Base-by-base conservation (phyloP, 2,113 vertebrate species). In the Turnix velox region DNA sequence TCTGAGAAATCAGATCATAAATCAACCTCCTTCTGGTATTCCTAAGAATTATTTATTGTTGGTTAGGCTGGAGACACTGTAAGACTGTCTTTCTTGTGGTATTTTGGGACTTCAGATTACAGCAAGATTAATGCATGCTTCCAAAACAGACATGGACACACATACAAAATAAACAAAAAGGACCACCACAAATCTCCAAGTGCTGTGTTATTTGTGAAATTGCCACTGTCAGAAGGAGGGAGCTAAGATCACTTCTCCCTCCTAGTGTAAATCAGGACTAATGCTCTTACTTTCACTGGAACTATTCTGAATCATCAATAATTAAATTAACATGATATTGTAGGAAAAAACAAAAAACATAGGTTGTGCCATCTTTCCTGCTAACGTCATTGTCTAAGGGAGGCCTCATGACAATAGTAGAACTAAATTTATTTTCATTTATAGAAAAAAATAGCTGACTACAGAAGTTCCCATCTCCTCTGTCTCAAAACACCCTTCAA, bases 1-100 rank as follows among this genome's bases (percentile, higher is more conserved):
- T 92, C 68, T 76, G 72, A 94, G 85, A 95, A 95, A 94, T 94
- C 84, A 91, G 93, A 69, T 17, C 24, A 66, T 92, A 86, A 94
- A 94, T 94, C 82, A 93, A 77, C 39, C 67, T 94, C 40, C 46
- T 58, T 90, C 75, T 93, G 75, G 78, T 73, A 88, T 91, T 88
- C 58, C 31, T 46, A 51, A 55, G 75, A 82, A 79, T 54, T 90
- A 90, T 86, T 90, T 94, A 61, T 91, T 83, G 55, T 83, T 94
- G 63, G 43, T 46, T 80, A 40, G 39, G 51, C 40, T 80, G 72
- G 35, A 95, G 65, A 90, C 68, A 27, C 18, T 69, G 23, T 66
- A 72, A 87, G 13, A 73, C 39, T 49, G 12, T n/a, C 51, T 91
- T 95, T 88, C 33, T 95, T 92, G 93, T 87, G 82, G 90, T 88